Conservation (phyloP, 1,140 invertebrate genomes). For the Zaprionus kolodkinae region DNA sequence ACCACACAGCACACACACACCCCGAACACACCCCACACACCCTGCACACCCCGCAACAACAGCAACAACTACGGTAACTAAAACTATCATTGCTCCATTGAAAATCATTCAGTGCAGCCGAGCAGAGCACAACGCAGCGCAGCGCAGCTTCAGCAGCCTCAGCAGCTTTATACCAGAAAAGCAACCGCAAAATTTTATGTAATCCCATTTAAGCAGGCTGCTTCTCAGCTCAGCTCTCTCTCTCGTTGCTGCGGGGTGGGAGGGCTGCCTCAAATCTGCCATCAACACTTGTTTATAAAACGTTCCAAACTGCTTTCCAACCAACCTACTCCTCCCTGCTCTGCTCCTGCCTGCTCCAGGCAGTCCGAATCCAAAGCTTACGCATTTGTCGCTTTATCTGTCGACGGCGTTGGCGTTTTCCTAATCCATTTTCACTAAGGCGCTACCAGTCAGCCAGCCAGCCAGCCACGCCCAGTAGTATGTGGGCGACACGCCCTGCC, state of each 20-base stretch:
- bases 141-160: background rate
- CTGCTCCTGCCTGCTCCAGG: conserved; percentile 23
- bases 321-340: background rate
- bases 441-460: conserved; percentile 46
- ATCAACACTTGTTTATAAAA: conserved; percentile 75
- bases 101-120: conserved; percentile 53
- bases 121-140: too few relatives aligned
- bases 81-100: conserved; percentile 56
- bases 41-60: background rate
- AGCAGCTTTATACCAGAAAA: background rate
- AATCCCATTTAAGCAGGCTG: conserved; percentile 74
- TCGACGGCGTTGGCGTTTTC: conserved; percentile 28
- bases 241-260: too few relatives aligned
- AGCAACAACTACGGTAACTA: conserved; percentile 27
- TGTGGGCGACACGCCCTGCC: conserved; percentile 43
- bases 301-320: background rate
- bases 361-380: conserved; percentile 47
- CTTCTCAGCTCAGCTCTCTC: conserved; percentile 54
- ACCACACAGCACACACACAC: conserved; percentile 6
- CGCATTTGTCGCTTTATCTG: conserved; percentile 59
- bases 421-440: conserved; percentile 67
- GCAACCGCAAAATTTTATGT: conserved; percentile 62
- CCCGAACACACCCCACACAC: background rate
- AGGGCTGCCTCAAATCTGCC: conserved; percentile 57
- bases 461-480: conserved; percentile 44